Percentiles rank a stretch among this genome's conserved stretches.
phyloP scores from a whole-genome alignment of 1,140 invertebrate species.

The Cyrtorhinus lividipennis region DNA sequence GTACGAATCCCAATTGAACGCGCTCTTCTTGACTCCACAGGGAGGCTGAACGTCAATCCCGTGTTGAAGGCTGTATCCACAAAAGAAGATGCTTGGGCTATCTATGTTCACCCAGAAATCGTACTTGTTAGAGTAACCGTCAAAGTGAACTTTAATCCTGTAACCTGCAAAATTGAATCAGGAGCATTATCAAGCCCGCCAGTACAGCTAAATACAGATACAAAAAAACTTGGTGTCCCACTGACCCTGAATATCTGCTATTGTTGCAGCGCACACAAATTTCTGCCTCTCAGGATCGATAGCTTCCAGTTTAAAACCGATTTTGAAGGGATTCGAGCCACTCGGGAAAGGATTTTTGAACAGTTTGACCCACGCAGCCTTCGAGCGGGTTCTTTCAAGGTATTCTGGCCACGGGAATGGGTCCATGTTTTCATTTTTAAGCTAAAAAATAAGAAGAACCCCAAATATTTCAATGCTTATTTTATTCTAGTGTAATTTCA shows the following conservation, averaged over 20 bases:
- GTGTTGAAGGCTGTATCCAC: constrained; percentile 83
- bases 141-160: constrained; percentile 77
- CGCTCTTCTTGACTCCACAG: constrained; percentile 41
- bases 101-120: constrained; percentile 93
- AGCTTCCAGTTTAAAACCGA: constrained; percentile 85
- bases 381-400: constrained; percentile 28
- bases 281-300: constrained; percentile 85
- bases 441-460: background rate
- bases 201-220: background rate
- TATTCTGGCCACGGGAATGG: constrained; percentile 18
- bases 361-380: constrained; percentile 56
- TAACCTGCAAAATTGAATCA: constrained; percentile 38
- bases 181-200: too few species aligned
- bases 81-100: constrained; percentile 77
- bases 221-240: background rate
- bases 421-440: background rate
- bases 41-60: constrained; percentile 59
- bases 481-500: background rate
- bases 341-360: constrained; percentile 64
- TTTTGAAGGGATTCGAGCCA: constrained; percentile 53
- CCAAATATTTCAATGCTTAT: background rate
- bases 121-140: constrained; percentile 75
- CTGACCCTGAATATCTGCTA: constrained; percentile 56
- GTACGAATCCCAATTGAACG: constrained; percentile 76
- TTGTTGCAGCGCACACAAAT: constrained; percentile 72